Evolutionary conservation across 2,113 vertebrate genomes (phyloP), one percentile per base, ranked within the genome.

Genomic region (Saiga tatarica): DNA sequence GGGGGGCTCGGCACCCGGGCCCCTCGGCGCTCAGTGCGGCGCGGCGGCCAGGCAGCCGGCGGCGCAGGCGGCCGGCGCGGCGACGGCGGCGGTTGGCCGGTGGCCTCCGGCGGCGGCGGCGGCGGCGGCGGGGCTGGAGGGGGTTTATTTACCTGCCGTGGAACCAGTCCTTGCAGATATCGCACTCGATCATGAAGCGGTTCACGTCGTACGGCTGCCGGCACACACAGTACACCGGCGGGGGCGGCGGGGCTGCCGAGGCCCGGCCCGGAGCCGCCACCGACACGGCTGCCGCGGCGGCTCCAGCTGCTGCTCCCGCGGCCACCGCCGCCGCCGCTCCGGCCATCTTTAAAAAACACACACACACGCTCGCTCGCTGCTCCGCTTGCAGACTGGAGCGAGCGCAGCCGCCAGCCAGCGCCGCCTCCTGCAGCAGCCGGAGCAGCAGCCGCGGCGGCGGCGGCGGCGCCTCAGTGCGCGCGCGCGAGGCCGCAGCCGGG

Each of bases 131-230:
- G 95, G 62, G 86, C 59, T 83, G 45, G 74, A 74, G 19, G 21
- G 83, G 96, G 87, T 87, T 97, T 97, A 96, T 97, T 95, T 99
- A 99, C 99, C 99, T 99, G 99, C 99, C 99, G 97, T 99, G 99
- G 98, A 99, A 99, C 99, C 99, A 99, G 99, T 99, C 99, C 98
- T 99, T 99, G 99, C 99, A 99, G 97, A 99, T 99, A 98, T 99
- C 99, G 98, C 99, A 99, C 98, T 99, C 99, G 98, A 99, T 99
- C 99, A 99, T 99, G 98, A 99, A 99, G 99, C 99, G 99, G 99
- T 98, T 99, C 98, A 99, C 99, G 97, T 99, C 99, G 99, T 99
- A 99, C 81, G 99, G 99, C 99, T 99, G 99, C 99, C 99, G 99
- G 99, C 99, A 99, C 98, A 99, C 99, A 98, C 99, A 99, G 99